Evolutionary conservation across 2,797 vertebrate genomes (phyloP).

Genomic region (Lutjanus argentimaculatus): DNA sequence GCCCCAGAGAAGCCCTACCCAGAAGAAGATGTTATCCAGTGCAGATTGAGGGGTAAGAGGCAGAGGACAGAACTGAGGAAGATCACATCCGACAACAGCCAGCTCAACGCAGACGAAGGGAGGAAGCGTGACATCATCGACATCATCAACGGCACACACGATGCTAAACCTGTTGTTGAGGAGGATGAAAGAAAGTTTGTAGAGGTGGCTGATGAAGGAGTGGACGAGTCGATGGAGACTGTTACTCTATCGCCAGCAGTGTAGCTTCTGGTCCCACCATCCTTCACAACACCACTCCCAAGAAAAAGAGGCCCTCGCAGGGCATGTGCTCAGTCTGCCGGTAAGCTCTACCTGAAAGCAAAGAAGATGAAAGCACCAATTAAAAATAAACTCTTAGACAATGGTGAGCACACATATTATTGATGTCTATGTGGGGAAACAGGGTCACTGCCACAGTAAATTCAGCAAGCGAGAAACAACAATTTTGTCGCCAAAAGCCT

Average conservation of each 20-base stretch:
- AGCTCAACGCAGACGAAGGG: not conserved
- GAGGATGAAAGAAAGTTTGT: not conserved
- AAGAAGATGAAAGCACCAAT: constrained; percentile 49
- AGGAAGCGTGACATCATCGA: constrained; percentile 39
- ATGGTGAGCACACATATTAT: constrained; percentile 52
- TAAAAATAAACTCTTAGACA: constrained; percentile 60
- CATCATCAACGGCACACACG: constrained; percentile 1
- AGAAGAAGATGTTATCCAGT: constrained; percentile 12
- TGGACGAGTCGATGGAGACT: constrained; percentile 38
- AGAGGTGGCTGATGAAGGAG: constrained; percentile 24
- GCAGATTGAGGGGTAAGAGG: constrained; percentile 6
- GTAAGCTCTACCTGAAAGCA: constrained; percentile 53
- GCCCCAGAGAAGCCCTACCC: constrained; percentile 1
- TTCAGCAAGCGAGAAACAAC: not conserved
- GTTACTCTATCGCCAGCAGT: constrained; percentile 51
- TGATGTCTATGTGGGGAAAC: not conserved
- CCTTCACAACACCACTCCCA: not conserved
- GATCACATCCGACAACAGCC: not conserved
- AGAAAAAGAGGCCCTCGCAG: not conserved
- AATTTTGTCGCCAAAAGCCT: not conserved
- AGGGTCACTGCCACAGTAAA: not conserved
- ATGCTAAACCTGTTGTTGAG: fast-evolving
- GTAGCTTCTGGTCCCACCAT: constrained; percentile 68
- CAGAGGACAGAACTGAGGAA: not conserved
- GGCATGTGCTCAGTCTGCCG: constrained; percentile 66